A percentile compares a stretch with the other conserved stretches of the same genome.
These are phyloP conservation scores for Lepus americanus DNA, from an alignment of 2,113 vertebrate genomes.

Conservation along the genomic window DNA sequence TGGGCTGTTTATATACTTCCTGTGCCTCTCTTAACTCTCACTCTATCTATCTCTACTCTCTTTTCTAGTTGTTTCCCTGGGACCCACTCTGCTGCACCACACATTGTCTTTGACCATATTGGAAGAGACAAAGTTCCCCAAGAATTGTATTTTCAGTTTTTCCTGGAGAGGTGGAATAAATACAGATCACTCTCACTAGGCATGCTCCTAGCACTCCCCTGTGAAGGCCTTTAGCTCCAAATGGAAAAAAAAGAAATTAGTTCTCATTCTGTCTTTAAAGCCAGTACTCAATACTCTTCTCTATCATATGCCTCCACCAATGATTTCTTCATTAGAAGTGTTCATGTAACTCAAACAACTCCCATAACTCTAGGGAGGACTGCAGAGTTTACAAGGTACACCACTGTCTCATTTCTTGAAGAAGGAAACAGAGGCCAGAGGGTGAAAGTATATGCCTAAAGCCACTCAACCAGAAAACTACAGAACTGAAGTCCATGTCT, in stretches of 20 bases:
- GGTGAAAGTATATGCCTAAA: background rate
- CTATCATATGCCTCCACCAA: background rate
- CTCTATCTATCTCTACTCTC: background rate
- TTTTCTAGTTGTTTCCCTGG: background rate
- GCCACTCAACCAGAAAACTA: background rate
- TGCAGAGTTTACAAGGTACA: too few species aligned
- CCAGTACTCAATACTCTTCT: background rate
- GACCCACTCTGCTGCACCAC: background rate
- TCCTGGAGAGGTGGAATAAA: background rate
- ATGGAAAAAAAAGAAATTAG: slow-evolving; percentile 25
- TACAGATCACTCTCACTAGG: background rate
- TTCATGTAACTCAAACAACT: background rate
- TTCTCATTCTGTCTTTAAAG: background rate
- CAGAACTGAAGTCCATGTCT: background rate
- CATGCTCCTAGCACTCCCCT: background rate
- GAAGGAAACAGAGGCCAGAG: background rate
- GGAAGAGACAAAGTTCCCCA: background rate
- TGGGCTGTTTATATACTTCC: background rate
- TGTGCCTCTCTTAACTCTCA: background rate
- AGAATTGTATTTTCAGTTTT: background rate
- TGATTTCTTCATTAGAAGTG: slow-evolving; percentile 10
- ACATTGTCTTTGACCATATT: background rate
- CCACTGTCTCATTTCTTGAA: background rate
- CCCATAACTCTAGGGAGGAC: background rate
- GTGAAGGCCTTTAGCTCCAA: background rate